Base-by-base conservation (phyloP, 2,113 vertebrate species). In the Synchiropus splendidus region DNA sequence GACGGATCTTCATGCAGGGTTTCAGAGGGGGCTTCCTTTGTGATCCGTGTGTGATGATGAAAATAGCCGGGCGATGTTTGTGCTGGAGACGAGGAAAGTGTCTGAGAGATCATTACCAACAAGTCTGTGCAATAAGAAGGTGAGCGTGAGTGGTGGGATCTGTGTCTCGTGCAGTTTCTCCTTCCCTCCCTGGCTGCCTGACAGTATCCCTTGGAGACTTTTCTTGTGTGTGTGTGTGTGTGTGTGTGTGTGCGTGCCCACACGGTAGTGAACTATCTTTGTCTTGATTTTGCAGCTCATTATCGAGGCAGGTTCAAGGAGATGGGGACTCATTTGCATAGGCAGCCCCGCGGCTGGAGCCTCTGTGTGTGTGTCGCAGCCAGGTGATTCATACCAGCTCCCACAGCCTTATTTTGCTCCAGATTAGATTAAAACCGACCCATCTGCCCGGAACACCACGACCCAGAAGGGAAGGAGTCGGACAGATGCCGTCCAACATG, bases 281-380 rank as follows among this genome's bases (percentile, higher is more conserved):
- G 50, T 70, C 58, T 63, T 33, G 10, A 48, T 70, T 67, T 51
- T 17, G 14, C 35, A 48, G 54, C 72, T 83, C 70, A 75, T 86
- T 78, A 80, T 70, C 50, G 16, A 42, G 45, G 48, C 60, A 53
- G 65, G 75, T 84, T 79, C 62, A 72, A 72, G 77, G 63, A 76
- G 74, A 78, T 55, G 48, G 58, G 43, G 13, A 39, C 70, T 83
- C 68, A 82, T 82, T 79, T 82, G 67, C 79, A 83, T 85, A 40
- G 50, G 36, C n/a, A 48, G 59, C 67, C 70, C 57, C 9, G 42
- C 51, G 65, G 57, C 56, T 42, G 39, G 16, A 49, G 31, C 54
- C 49, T 68, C 40, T 41, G n/a, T 52, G 56, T 64, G 47, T 51
- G 41, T 2, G 21, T 9, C 10, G 34, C 62, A 58, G 51, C 60